Evolutionary conservation across 2,888 invertebrate genomes (phyloP), one percentile per base, ranked within the genome.

Genomic region (Dynastes hyllus): DNA sequence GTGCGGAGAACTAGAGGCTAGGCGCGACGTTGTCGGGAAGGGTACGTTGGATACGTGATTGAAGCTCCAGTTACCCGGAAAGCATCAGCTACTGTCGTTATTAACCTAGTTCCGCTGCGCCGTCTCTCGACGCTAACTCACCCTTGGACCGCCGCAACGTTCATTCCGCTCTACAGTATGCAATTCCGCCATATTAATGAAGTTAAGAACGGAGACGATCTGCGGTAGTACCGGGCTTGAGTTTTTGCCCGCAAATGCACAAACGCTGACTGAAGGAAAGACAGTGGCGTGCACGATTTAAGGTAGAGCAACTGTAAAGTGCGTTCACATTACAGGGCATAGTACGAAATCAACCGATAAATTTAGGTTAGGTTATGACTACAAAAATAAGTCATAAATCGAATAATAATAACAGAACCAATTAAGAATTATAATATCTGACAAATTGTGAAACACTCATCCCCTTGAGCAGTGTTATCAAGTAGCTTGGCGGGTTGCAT

Each of bases 1-100:
- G 55, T 61, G 63, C 73, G 29, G 29, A 22, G 40, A 4, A 5
- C 45, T 53, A 16, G 6, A 22, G 51, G 11, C 16, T 37, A 32
- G 45, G 4, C 9, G 6, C 69, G 69, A 69, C 51, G 66, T 66
- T 37, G 40, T 9, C 55, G 55, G 22, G 55, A 16, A 27, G 27
- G 53, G 51, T 73, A 81, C 81, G 81, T 81, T 11, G 27, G 51
- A 29, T 73, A 81, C 81, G 81, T 81, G 81, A 81, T 80, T 80
- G 80, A 81, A 79, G 77, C 76, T 78, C 45, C 45, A 66, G 78
- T 58, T 65, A 78, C 77, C 75, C 75, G 40, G 61, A 58, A 75
- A 69, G 76, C 63, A 32, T 32, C 11, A 63, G 51, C 77, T 66
- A n/a, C 71, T 67, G 79, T 79, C 77, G 69, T 77, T 77, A 80